These are phyloP conservation scores for Athalia cordata DNA, from an alignment of 2,888 invertebrate genomes.

Conservation along the genomic window DNA sequence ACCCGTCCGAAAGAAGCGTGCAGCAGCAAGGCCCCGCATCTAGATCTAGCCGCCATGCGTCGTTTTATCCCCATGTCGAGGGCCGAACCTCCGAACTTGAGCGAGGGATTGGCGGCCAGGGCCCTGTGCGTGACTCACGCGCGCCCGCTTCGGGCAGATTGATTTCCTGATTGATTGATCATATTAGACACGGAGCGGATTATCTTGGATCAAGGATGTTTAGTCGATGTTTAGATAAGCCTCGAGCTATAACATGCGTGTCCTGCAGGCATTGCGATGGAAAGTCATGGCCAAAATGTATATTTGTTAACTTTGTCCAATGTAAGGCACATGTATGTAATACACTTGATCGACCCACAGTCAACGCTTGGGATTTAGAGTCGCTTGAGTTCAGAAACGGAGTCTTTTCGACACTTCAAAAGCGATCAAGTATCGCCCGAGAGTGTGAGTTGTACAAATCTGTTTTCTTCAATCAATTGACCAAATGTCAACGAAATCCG, in stretches of 20 bases:
- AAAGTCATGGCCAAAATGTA: slow-evolving; percentile 16
- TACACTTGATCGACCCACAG: slow-evolving; percentile 12
- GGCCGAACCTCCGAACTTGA: slow-evolving; percentile 26
- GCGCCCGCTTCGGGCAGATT: slow-evolving; percentile 40
- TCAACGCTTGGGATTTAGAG: slow-evolving; percentile 18
- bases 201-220: slow-evolving; percentile 47
- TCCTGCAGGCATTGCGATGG: slow-evolving; percentile 3
- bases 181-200: slow-evolving; percentile 48
- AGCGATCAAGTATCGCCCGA: neutral
- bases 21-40: neutral
- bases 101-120: slow-evolving; percentile 21
- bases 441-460: slow-evolving; percentile 29
- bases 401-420: slow-evolving; percentile 16
- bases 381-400: slow-evolving; percentile 10
- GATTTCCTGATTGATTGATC: slow-evolving; percentile 49
- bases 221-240: slow-evolving; percentile 48
- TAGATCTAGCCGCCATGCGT: slow-evolving; percentile 13
- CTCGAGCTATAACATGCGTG: slow-evolving; percentile 25
- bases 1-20: slow-evolving; percentile 31
- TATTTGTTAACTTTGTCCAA: slow-evolving; percentile 25
- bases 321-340: neutral
- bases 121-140: slow-evolving; percentile 41
- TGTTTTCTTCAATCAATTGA: slow-evolving; percentile 28
- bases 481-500: slow-evolving; percentile 25
- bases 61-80: slow-evolving; percentile 14